These are phyloP conservation scores for Pardalotus punctatus DNA, from an alignment of 2,113 vertebrate genomes.

Conservation along the genomic window DNA sequence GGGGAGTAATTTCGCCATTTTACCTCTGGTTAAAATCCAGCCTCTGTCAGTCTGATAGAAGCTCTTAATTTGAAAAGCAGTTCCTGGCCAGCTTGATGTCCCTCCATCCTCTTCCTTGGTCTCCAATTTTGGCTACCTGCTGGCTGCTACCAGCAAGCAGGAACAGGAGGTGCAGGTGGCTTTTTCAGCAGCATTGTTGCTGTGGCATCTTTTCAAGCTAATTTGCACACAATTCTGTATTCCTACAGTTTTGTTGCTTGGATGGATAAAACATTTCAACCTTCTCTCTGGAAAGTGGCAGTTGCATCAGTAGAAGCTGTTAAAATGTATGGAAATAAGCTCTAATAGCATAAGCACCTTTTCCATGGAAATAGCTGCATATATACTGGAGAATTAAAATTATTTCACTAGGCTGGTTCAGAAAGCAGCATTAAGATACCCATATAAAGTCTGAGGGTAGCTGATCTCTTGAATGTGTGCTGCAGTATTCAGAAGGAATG, in stretches of 20 bases:
- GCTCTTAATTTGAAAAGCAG: background rate
- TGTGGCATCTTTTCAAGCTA: conserved; percentile 7
- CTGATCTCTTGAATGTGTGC: background rate
- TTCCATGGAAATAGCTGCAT: background rate
- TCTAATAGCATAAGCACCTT: background rate
- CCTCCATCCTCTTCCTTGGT: background rate
- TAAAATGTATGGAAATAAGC: background rate
- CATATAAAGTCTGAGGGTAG: background rate
- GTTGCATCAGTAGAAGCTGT: background rate
- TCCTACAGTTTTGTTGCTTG: background rate
- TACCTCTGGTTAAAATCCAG: background rate
- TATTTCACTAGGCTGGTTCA: background rate
- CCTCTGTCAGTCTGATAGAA: background rate
- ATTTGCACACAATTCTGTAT: background rate
- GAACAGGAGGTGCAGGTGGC: background rate
- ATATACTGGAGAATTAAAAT: background rate
- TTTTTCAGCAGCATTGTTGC: conserved; percentile 5
- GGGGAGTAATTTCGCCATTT: background rate
- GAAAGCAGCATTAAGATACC: background rate
- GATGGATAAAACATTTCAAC: conserved; percentile 13
- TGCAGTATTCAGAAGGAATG: background rate
- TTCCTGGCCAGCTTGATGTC: background rate
- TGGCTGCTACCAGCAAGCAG: background rate
- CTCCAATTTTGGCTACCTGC: background rate
- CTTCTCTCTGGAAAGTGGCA: background rate